Base-by-base conservation (phyloP, 2,797 vertebrate genomes). In the Taenioides sp. region DNA sequence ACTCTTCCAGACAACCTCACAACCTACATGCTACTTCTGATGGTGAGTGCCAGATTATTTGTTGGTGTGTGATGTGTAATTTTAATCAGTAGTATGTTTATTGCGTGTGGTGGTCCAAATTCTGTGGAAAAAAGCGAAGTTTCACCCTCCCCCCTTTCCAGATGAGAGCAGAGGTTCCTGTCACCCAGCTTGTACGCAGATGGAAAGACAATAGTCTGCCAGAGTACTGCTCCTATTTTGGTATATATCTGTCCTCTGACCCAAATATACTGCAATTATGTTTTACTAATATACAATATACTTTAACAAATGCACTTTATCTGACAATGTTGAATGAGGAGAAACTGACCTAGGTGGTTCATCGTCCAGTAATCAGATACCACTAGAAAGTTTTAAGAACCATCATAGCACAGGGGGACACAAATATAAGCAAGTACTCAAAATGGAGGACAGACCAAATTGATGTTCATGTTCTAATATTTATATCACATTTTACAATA, bases 141-240 rank as follows among this genome's bases (percentile, higher is more conserved):
- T 55, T 54, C 65, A 64, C 28, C 52, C 65, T 71, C 70, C 62
- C 31, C 11, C 49, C 73, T 69, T 77, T 72, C 82, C 74, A 84
- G 77, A 84, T 76, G 71, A 80, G 74, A 70, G 73, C 73, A 61
- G 73, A 58, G 20, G 69, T 73, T 72, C 77, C 76, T 82, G 80
- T 73, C 68, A 75, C 55, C 67, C 83, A 86, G 79, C 88, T 86
- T 87, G 80, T 70, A 72, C 72, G 67, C 90, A 91, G 85, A 90
- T 89, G 27, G 47, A 11, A 62, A 59, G 65, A 74, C 68, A 18
- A 78, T 74, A 65, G 61, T 73, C 54, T 69, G 57, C 70, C 71
- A 4, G 47, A 59, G 28, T n/a, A 14, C 18, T 37, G 20, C 20
- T 22, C 5, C 25, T 60, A 9, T 28, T 59, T 18, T 18, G 16